phyloP scores from a whole-genome alignment of 2,888 invertebrate genomes.

The Eumacrocentrus americanus region DNA sequence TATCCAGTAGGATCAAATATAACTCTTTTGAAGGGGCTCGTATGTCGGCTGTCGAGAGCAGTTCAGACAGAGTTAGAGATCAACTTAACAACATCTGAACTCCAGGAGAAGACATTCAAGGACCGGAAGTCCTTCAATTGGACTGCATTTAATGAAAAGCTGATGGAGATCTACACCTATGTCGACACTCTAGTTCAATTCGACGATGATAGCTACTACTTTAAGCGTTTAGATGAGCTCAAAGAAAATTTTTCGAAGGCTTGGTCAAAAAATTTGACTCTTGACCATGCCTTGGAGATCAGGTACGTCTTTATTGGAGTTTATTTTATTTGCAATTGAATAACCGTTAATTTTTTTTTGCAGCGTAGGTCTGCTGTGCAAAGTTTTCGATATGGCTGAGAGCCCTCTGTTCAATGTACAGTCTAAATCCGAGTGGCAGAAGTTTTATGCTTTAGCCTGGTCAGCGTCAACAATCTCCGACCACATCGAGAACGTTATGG shows the following conservation, averaged over 20 bases:
- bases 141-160: constrained; percentile 50
- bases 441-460: constrained; percentile 47
- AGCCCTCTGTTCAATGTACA: constrained; percentile 48
- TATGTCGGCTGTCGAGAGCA: constrained; percentile 47
- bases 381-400: constrained; percentile 48
- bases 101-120: constrained; percentile 28
- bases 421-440: constrained; percentile 41
- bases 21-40: constrained; percentile 45
- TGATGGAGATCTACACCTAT: constrained; percentile 48
- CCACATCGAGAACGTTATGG: constrained; percentile 45
- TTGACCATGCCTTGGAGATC: constrained; percentile 46
- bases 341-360: constrained; percentile 31
- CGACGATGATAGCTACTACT: constrained; percentile 36
- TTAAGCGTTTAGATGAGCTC: constrained; percentile 34
- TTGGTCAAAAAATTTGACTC: constrained; percentile 44
- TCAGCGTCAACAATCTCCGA: constrained; percentile 43
- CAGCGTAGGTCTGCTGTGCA: constrained; percentile 55
- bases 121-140: constrained; percentile 44
- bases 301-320: constrained; percentile 39
- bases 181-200: constrained; percentile 47
- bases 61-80: constrained; percentile 44
- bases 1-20: constrained; percentile 49
- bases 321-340: neutral
- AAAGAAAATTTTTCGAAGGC: constrained; percentile 39
- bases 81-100: constrained; percentile 39